These are phyloP conservation scores for Marasmarcha lunaedactyla DNA, from an alignment of 2,888 invertebrate genomes.

Conservation along the genomic window DNA sequence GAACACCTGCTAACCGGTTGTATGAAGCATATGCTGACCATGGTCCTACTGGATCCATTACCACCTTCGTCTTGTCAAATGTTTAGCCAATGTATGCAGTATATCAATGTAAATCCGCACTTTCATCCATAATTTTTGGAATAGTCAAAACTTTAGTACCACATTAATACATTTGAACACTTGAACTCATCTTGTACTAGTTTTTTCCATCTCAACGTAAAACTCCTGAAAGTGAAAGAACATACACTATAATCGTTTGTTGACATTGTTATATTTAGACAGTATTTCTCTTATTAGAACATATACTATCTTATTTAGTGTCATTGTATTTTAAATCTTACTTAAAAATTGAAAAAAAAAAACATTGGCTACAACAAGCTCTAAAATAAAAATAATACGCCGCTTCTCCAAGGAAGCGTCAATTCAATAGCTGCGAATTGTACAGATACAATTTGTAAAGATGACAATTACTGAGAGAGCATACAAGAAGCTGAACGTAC, in stretches of 20 bases:
- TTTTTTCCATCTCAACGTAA: constrained; percentile 31
- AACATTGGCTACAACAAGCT: neutral
- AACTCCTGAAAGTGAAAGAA: constrained; percentile 49
- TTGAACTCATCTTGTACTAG: constrained; percentile 36
- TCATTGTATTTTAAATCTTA: too few species aligned
- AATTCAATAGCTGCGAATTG: constrained; percentile 50
- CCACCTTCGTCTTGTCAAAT: constrained; percentile 60
- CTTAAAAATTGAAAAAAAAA: constrained; percentile 20
- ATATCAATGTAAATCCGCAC: constrained; percentile 64
- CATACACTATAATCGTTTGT: constrained; percentile 22
- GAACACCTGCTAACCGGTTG: constrained; percentile 82
- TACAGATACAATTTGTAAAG: constrained; percentile 22
- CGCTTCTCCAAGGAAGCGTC: constrained; percentile 58
- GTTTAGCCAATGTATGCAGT: constrained; percentile 51
- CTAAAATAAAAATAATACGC: constrained; percentile 43
- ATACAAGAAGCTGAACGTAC: constrained; percentile 37
- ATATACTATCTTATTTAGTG: constrained; percentile 2
- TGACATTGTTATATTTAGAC: neutral
- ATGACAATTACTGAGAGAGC: neutral
- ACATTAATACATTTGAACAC: constrained; percentile 43
- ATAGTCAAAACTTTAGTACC: constrained; percentile 39
- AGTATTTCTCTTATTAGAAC: constrained; percentile 14
- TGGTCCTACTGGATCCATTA: constrained; percentile 92
- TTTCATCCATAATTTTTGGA: constrained; percentile 65
- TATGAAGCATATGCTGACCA: constrained; percentile 88